Percentiles rank a stretch among this genome's conserved stretches.
Conservation (phyloP, 2,797 vertebrate species). For the Hippopotamyrus pictus region DNA sequence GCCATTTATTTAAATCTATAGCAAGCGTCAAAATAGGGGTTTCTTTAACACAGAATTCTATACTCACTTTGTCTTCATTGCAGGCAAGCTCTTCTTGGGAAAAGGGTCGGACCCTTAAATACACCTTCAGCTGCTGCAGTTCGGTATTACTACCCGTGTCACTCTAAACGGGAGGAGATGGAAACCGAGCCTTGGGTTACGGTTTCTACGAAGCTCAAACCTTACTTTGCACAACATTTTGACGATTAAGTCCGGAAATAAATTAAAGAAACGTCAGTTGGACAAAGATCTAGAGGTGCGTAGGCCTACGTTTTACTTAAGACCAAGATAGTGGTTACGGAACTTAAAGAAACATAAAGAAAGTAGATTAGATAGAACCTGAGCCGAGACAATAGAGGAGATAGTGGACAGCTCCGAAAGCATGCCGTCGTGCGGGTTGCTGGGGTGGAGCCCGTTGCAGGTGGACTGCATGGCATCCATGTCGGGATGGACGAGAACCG, state of each 20-base stretch:
- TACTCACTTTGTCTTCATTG: slow-evolving; percentile 70
- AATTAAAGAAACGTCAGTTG: background rate
- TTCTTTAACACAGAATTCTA: background rate
- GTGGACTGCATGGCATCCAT: slow-evolving; percentile 53
- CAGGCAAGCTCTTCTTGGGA: slow-evolving; percentile 67
- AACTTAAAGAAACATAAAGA: background rate
- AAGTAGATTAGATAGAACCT: slow-evolving; percentile 29
- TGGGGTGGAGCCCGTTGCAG: slow-evolving; percentile 24
- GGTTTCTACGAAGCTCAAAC: background rate
- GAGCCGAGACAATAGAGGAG: slow-evolving; percentile 39
- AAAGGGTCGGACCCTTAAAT: slow-evolving; percentile 75
- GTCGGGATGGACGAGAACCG: slow-evolving; percentile 25
- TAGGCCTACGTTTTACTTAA: background rate
- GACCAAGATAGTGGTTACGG: background rate
- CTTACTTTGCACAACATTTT: background rate
- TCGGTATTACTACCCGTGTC: slow-evolving; percentile 34
- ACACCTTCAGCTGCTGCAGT: slow-evolving; percentile 70
- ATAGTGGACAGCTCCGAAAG: slow-evolving; percentile 43
- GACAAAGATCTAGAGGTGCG: background rate
- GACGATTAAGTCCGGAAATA: background rate
- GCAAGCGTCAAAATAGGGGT: background rate
- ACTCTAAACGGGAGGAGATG: slow-evolving; percentile 34
- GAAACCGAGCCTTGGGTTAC: background rate
- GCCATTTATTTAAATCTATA: background rate
- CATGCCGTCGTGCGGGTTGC: slow-evolving; percentile 36